These are phyloP conservation scores for Tachina grossa DNA, from an alignment of 2,888 invertebrate species.

Conservation along the genomic window DNA sequence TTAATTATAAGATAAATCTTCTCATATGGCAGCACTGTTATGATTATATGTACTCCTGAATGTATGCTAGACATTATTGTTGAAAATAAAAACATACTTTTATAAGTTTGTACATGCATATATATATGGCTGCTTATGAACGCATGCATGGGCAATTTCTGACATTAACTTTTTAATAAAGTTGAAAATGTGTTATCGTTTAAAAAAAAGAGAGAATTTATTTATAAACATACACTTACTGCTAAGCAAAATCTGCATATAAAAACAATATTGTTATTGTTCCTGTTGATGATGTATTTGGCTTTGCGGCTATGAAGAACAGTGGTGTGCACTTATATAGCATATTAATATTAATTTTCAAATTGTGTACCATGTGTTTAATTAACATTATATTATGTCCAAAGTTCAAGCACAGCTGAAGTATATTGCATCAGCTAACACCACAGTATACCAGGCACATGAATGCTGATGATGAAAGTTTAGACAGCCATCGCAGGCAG, in stretches of 20 bases:
- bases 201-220: constrained; percentile 37
- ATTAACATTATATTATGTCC: too few relatives aligned
- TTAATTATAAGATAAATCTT: too few relatives aligned
- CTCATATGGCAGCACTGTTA: too few relatives aligned
- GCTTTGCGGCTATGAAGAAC: neutral
- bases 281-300: constrained; percentile 18
- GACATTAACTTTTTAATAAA: constrained; percentile 70
- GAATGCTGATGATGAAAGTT: too few relatives aligned
- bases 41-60: constrained; percentile 1
- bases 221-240: constrained; percentile 36
- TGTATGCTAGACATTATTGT: constrained; percentile 6
- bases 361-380: too few relatives aligned
- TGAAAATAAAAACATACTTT: neutral
- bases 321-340: neutral
- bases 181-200: constrained; percentile 70
- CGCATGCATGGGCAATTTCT: constrained; percentile 46
- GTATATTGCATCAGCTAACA: too few relatives aligned
- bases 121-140: neutral
- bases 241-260: neutral
- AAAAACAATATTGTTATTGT: constrained; percentile 25
- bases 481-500: too few relatives aligned
- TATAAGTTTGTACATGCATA: neutral
- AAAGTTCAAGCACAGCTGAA: too few relatives aligned
- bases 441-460: too few relatives aligned
- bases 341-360: neutral